Conservation (phyloP, 2,113 vertebrate genomes). For the Anolis carolinensis region DNA sequence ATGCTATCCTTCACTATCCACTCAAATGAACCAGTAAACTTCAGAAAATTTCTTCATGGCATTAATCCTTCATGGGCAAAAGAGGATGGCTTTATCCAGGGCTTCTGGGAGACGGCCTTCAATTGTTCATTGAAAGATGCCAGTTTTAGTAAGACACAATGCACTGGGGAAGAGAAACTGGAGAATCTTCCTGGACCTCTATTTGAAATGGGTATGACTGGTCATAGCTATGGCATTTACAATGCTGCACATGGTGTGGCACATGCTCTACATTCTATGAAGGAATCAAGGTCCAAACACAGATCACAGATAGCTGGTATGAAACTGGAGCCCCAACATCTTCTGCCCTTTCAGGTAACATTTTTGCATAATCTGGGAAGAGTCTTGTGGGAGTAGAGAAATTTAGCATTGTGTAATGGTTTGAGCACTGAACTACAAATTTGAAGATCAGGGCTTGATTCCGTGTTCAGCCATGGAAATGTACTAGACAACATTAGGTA, state of each 20-base stretch:
- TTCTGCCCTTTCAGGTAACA: constrained; percentile 4
- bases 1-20: background rate
- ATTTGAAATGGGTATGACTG: constrained; percentile 12
- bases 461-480: too few relatives aligned
- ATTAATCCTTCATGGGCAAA: background rate
- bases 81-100: background rate
- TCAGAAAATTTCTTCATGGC: background rate
- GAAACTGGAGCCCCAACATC: background rate
- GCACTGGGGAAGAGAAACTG: background rate
- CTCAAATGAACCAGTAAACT: background rate
- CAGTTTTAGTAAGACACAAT: background rate
- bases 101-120: constrained; percentile 14
- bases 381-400: too few relatives aligned
- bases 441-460: too few relatives aligned
- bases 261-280: background rate
- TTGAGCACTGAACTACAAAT: too few relatives aligned
- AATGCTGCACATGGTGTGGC: background rate
- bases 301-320: background rate
- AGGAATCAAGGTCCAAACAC: background rate
- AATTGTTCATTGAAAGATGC: background rate
- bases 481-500: too few relatives aligned
- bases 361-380: too few relatives aligned
- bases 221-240: constrained; percentile 13
- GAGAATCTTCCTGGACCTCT: background rate
- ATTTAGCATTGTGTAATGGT: too few relatives aligned